Conservation (phyloP, 2,113 vertebrate species). For the Gobiocypris rarus region DNA sequence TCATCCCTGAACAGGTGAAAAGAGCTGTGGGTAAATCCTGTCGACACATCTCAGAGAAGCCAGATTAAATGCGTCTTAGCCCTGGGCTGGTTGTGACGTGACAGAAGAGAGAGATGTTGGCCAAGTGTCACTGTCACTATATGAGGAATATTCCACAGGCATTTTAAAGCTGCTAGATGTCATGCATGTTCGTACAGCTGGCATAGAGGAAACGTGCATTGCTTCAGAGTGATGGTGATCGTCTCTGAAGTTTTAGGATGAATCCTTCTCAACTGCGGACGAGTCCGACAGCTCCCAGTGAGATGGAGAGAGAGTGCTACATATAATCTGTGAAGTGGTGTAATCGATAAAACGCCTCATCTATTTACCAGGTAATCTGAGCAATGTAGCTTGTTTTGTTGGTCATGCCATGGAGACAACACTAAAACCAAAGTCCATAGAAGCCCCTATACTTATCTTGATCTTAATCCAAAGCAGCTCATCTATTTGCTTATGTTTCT, state of each 20-base stretch:
- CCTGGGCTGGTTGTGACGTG: slow-evolving; percentile 4
- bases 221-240: not conserved
- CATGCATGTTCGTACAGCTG: not conserved
- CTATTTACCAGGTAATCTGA: not conserved
- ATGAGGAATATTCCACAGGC: slow-evolving; percentile 14
- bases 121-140: slow-evolving; percentile 16
- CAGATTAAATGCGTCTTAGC: not conserved
- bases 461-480: slow-evolving; percentile 13
- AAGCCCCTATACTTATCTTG: not conserved
- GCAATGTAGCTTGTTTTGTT: not conserved
- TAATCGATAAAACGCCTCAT: not conserved
- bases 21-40: slow-evolving; percentile 1
- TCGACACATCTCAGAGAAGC: slow-evolving; percentile 8
- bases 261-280: not conserved
- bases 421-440: slow-evolving; percentile 4
- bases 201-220: not conserved
- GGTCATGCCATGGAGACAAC: not conserved
- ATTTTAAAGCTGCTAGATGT: not conserved
- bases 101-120: slow-evolving; percentile 11
- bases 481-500: slow-evolving; percentile 28
- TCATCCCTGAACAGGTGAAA: slow-evolving; percentile 24
- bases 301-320: slow-evolving; percentile 1
- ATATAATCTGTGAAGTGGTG: not conserved
- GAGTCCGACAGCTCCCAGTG: not conserved
- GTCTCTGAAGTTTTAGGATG: slow-evolving; percentile 9